Evolutionary conservation across 2,888 invertebrate species (phyloP), one percentile per base, ranked within the genome.

Genomic region (Stenchaetothrips biformis): DNA sequence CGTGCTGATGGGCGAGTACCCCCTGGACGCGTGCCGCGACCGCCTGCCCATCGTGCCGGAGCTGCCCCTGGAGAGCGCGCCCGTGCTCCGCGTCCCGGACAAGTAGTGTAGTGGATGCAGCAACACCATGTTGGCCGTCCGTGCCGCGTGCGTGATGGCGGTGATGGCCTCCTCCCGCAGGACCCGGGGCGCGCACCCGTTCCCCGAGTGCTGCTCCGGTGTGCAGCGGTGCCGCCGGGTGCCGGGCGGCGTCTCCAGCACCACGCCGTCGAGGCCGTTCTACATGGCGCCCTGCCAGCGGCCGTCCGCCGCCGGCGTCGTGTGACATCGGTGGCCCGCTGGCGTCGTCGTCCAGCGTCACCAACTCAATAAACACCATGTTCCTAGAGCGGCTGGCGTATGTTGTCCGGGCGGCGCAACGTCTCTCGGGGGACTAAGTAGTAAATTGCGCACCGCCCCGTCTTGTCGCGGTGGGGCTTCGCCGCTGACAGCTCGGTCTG

Each of bases 41-140:
- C 67, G 67, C 9, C 67, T 74, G 67, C 67, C 67, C 67, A 74
- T 74, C 67, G 67, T 74, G 67, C 67, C 67, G 21, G 67, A 74
- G 67, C 67, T 74, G 67, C 67, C 67, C 9, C 21, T 25, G 25
- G 67, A 74, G 67, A 7, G 25, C 3, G 9, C 67, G 7, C 67
- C 67, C 25, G 67, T 74, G 6, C 67, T 74, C 25, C 67, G 67
- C 67, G 67, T 8, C 9, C 67, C 67, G 67, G 67, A 74, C 67
- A 74, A 11, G 67, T 53, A n/a, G n/a, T n/a, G n/a, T n/a, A n/a
- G n/a, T n/a, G n/a, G n/a, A n/a, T n/a, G n/a, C n/a, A n/a, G n/a
- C n/a, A n/a, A n/a, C n/a, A n/a, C n/a, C n/a, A n/a, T n/a, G n/a
- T n/a, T n/a, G n/a, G n/a, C n/a, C n/a, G n/a, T n/a, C n/a, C n/a